phyloP scores from a whole-genome alignment of 37 sponge, comb jelly and placozoan genomes.

The Beroe forskalii region DNA sequence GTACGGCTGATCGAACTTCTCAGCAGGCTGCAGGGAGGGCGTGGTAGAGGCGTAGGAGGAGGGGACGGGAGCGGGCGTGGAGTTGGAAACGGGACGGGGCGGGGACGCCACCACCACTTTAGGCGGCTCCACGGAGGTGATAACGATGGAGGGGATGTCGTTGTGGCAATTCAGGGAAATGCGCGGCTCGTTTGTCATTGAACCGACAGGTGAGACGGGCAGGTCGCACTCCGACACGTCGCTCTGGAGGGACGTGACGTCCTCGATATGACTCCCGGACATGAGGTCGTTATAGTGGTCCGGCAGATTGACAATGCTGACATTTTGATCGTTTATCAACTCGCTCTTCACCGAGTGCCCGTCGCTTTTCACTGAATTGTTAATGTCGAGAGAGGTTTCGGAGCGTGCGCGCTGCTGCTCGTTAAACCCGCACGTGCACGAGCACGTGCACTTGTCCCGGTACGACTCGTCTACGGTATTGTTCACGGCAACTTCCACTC shows the following conservation, averaged over 20 bases:
- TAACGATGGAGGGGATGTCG: constrained; percentile 42
- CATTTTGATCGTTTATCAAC: not conserved
- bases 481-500: not conserved
- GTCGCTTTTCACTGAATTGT: not conserved
- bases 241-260: too few species aligned
- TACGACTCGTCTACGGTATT: not conserved
- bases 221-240: not conserved
- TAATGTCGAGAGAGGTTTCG: not conserved
- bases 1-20: not conserved
- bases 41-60: not conserved
- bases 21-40: not conserved
- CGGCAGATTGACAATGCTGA: not conserved
- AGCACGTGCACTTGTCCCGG: not conserved
- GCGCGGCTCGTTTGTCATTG: not conserved
- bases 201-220: not conserved
- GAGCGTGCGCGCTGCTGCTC: not conserved
- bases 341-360: constrained; percentile 6
- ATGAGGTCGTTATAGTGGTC: not conserved
- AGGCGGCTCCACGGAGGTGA: not conserved
- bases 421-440: constrained; percentile 14
- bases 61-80: not conserved
- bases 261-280: not conserved
- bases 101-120: not conserved
- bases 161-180: not conserved
- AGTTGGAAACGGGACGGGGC: not conserved